Evolutionary conservation across 1,140 invertebrate species (phyloP), one percentile per base, ranked within the genome.

Genomic region (Mercenaria mercenaria): DNA sequence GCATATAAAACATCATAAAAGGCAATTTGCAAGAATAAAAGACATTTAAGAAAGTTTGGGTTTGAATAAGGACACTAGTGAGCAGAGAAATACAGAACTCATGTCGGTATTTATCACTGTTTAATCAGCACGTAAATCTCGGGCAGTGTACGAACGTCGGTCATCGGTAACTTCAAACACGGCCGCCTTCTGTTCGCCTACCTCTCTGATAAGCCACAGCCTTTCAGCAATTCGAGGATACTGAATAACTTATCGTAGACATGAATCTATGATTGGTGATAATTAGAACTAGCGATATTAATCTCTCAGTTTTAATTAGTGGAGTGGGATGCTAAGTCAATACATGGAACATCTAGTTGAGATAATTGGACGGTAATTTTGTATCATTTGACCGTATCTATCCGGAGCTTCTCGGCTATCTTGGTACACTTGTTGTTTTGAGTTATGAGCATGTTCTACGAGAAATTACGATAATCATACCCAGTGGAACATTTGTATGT

Each of bases 241-340:
- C 67, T 72, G 67, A 39, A 72, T 6, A 3, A 29, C 23, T 76
- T 85, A 85, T 85, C 83, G 47, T 29, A 37, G 37, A 72, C 61
- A 85, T 52, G 67, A 72, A 85, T 85, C 83, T 50, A 76, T 85
- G 50, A 85, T 85, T 59, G 18, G 43, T 15, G 69, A 72, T 85
- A 85, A 85, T 85, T 85, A 74, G 83, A 41, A 6, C 41, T 59
- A 23, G 43, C 15, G 64, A 74, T 85, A 72, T 76, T 50, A 56
- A 32, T 34, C 41, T 34, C 50, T 69, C 83, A 41, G 83, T 74
- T 85, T 72, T 85, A 85, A 85, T 85, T 85, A 85, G 64, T 26
- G 80, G 23, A 34, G 26, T n/a, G 56, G 80, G 50, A 82, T 41
- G 80, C 50, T 39, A 67, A 67, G 80, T 82, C 56, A 82, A 82